Percentiles rank a stretch among this genome's conserved stretches.
phyloP scores from a whole-genome alignment of 2,888 invertebrate species.

The Nephrotoma flavescens region DNA sequence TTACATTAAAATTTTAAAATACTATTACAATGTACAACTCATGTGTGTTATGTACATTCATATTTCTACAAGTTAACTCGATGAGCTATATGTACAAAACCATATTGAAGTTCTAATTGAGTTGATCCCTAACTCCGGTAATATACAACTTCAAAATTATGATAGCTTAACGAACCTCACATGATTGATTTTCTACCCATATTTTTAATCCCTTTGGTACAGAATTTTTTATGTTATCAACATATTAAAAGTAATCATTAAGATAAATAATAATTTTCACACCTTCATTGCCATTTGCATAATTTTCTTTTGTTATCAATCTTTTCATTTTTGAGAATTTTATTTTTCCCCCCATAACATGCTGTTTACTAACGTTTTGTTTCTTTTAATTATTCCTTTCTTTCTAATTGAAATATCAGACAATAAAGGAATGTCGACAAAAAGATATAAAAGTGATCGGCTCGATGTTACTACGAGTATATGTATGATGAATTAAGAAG shows the following conservation, averaged over 20 bases:
- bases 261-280: not conserved
- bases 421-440: not conserved
- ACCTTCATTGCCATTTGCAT: not conserved
- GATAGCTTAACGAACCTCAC: not conserved
- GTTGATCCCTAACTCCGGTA: not conserved
- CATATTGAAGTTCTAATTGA: too few relatives aligned
- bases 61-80: not conserved
- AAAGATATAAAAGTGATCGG: not conserved
- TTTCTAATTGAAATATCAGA: not conserved
- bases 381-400: not conserved
- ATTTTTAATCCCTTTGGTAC: not conserved
- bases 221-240: not conserved
- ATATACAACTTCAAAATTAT: not conserved
- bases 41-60: not conserved
- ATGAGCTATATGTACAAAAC: not conserved
- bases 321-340: not conserved
- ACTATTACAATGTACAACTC: not conserved
- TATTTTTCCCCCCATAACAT: not conserved
- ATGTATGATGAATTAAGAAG: not conserved
- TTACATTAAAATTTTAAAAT: not conserved
- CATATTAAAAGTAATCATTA: not conserved
- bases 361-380: not conserved
- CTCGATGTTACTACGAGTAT: not conserved
- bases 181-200: not conserved
- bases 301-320: not conserved